Conservation (phyloP, 2,113 vertebrate genomes). For the Epinephelus lanceolatus region DNA sequence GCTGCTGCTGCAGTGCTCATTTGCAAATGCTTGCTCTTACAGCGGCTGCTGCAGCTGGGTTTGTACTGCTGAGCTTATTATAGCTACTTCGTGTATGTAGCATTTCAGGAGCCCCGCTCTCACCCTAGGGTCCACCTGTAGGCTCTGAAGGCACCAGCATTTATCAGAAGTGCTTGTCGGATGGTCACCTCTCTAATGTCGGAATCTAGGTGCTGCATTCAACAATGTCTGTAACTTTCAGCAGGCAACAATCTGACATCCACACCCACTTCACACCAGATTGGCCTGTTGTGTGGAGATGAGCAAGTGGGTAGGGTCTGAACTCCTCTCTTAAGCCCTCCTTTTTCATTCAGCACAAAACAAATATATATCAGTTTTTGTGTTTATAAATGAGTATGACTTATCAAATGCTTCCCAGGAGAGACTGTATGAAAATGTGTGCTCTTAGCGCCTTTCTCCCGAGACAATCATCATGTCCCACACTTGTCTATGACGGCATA, state of each 20-base stretch:
- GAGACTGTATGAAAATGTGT: not conserved
- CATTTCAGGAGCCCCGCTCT: not conserved
- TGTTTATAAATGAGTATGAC: not conserved
- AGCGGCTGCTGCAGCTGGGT: slow-evolving; percentile 9
- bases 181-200: not conserved
- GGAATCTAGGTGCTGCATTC: not conserved
- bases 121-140: not conserved
- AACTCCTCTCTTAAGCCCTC: not conserved
- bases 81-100: not conserved
- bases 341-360: not conserved
- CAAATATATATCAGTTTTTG: not conserved
- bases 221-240: not conserved
- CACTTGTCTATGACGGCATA: not conserved
- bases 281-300: not conserved
- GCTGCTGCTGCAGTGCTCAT: slow-evolving; percentile 8
- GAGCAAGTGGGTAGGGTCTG: not conserved
- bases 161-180: not conserved
- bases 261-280: too few relatives aligned
- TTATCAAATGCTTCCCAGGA: not conserved
- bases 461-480: not conserved
- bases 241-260: not conserved
- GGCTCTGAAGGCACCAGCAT: not conserved
- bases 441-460: not conserved
- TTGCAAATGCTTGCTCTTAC: not conserved
- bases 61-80: slow-evolving; percentile 1